Evolutionary conservation across 2,797 vertebrate species (phyloP).

Genomic region (Nothura maculosa): DNA sequence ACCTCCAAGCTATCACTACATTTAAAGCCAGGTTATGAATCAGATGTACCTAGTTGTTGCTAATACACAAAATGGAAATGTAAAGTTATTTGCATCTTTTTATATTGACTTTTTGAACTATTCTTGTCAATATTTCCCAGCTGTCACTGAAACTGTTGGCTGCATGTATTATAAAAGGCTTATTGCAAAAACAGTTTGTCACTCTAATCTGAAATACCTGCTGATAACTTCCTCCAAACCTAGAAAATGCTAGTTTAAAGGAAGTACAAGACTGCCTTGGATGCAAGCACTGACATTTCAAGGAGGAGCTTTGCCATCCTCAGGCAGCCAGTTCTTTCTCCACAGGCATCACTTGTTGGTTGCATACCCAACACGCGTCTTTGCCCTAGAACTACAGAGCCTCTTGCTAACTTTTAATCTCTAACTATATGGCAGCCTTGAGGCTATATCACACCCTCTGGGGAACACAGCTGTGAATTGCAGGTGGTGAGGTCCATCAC

Average conservation of each 20-base stretch:
- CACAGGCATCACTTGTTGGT: neutral
- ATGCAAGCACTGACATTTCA: neutral
- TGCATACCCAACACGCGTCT: neutral
- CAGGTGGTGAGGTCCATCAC: neutral
- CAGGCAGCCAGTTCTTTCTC: neutral
- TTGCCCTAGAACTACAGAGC: neutral
- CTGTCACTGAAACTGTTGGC: neutral
- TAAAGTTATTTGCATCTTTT: neutral
- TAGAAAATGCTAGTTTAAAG: neutral
- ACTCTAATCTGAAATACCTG: slow-evolving; percentile 2
- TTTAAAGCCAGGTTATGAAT: neutral
- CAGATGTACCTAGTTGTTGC: neutral
- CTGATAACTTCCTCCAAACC: neutral
- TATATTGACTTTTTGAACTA: neutral
- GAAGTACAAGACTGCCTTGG: accelerated
- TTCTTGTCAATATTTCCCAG: neutral
- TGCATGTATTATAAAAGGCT: neutral
- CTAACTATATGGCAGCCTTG: neutral
- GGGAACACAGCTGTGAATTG: neutral
- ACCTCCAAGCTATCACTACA: neutral
- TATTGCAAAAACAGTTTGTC: neutral
- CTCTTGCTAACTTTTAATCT: neutral
- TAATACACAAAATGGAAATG: neutral
- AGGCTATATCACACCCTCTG: neutral
- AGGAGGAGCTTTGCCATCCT: neutral